These are phyloP conservation scores for Eubucco bourcierii DNA, from an alignment of 2,113 vertebrate species.

Conservation along the genomic window DNA sequence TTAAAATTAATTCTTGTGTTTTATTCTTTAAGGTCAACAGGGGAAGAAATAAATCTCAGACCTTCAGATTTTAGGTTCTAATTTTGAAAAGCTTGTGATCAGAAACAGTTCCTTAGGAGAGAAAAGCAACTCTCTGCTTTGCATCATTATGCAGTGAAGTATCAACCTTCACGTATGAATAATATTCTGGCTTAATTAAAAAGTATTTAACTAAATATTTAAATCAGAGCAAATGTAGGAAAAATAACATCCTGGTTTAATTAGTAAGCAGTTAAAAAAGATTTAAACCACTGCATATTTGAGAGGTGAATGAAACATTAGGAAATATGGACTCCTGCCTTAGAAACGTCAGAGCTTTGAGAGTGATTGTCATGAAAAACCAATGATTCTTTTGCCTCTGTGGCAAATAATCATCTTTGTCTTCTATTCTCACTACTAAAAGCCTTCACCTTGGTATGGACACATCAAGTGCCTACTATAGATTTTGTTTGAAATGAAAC, in stretches of 20 bases:
- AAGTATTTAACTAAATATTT: slow-evolving; percentile 48
- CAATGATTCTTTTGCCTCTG: not conserved
- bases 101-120: not conserved
- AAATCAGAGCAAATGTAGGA: slow-evolving; percentile 5
- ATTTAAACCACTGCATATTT: not conserved
- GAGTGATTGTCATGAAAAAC: not conserved
- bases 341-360: not conserved
- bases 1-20: not conserved
- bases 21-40: slow-evolving; percentile 1
- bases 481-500: not conserved
- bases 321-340: not conserved
- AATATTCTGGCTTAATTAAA: slow-evolving; percentile 23
- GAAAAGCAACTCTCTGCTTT: not conserved
- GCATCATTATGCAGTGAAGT: not conserved
- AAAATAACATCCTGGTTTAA: slow-evolving; percentile 24
- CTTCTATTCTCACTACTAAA: not conserved
- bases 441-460: not conserved
- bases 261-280: slow-evolving; percentile 1
- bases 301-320: not conserved
- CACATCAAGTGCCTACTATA: not conserved
- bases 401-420: not conserved
- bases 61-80: not conserved
- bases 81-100: not conserved
- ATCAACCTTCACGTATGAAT: not conserved
- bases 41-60: not conserved